These are phyloP conservation scores for Progne subis DNA, from an alignment of 2,113 vertebrate species.

Conservation along the genomic window DNA sequence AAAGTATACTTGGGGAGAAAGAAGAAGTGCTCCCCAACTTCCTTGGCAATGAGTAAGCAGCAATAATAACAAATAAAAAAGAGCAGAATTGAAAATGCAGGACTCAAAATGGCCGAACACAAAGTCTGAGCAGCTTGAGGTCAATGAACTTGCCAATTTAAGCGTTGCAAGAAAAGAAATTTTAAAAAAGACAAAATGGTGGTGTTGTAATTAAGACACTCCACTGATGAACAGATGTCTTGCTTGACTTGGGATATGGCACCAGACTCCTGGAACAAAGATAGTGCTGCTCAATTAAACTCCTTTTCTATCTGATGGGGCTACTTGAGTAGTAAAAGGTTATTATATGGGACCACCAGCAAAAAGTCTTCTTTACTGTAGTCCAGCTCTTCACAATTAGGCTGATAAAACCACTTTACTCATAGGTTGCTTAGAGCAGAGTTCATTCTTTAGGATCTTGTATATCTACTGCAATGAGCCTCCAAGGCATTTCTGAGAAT, in stretches of 20 bases:
- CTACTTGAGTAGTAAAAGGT: not conserved
- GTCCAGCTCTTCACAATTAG: not conserved
- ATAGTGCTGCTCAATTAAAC: not conserved
- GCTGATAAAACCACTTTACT: not conserved
- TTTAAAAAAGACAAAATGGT: not conserved
- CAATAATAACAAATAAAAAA: not conserved
- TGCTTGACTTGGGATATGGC: not conserved
- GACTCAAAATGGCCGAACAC: not conserved
- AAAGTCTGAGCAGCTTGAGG: not conserved
- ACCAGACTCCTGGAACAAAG: not conserved
- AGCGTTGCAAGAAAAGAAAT: not conserved
- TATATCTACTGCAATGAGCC: not conserved
- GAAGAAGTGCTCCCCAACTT: not conserved
- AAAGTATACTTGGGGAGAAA: not conserved
- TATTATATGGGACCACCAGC: not conserved
- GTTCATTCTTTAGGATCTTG: not conserved
- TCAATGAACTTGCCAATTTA: not conserved
- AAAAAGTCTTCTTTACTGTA: not conserved
- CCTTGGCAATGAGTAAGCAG: not conserved
- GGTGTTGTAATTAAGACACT: not conserved
- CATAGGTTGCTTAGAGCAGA: not conserved
- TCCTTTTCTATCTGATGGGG: not conserved
- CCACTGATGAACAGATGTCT: fast-evolving
- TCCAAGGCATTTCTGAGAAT: not conserved
- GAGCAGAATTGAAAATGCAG: not conserved